Percentiles rank a stretch among this genome's conserved stretches.
These are phyloP conservation scores for Meles meles DNA, from an alignment of 2,113 vertebrate species.

Conservation along the genomic window DNA sequence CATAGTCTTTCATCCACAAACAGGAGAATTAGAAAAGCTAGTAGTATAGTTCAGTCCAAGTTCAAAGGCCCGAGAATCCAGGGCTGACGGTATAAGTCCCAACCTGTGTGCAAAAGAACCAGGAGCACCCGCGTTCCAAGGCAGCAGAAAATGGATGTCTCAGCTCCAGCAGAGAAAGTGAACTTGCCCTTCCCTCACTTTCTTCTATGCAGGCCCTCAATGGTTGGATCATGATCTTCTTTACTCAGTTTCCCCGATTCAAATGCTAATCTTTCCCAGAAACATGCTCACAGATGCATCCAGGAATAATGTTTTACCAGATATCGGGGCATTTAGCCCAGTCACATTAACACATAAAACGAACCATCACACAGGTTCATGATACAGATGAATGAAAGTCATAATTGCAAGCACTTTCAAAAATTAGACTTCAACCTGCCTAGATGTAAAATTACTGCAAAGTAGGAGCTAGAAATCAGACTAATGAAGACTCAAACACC, in stretches of 20 bases:
- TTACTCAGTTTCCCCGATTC: not conserved
- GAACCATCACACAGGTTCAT: not conserved
- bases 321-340: not conserved
- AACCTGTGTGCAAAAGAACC: not conserved
- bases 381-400: not conserved
- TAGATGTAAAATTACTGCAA: not conserved
- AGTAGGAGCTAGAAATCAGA: not conserved
- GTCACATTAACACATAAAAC: not conserved
- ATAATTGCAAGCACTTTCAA: not conserved
- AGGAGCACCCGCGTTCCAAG: not conserved
- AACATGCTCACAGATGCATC: not conserved
- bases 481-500: not conserved
- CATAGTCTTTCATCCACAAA: not conserved
- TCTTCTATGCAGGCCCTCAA: not conserved
- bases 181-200: not conserved
- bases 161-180: not conserved
- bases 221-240: not conserved
- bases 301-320: not conserved
- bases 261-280: not conserved
- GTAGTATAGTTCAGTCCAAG: not conserved
- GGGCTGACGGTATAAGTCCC: not conserved
- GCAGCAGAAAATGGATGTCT: not conserved
- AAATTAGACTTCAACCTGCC: not conserved
- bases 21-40: not conserved
- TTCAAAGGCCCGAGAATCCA: not conserved